Conservation (phyloP, 1,140 invertebrate genomes). For the Portunus trituberculatus region DNA sequence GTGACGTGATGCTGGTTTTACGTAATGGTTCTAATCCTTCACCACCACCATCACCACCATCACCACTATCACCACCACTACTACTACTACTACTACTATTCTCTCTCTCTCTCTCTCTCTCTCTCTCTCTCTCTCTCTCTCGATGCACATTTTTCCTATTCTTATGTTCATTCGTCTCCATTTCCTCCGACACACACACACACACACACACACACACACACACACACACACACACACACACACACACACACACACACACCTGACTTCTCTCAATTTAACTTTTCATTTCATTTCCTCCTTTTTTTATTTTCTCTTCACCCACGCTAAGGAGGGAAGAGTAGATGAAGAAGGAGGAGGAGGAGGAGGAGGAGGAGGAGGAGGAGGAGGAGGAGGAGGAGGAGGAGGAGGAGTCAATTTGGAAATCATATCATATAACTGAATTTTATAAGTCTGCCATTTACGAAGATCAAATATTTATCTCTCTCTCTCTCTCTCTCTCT, state of each 20-base stretch:
- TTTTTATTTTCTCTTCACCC: neutral
- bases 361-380: neutral
- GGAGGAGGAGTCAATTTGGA: too few species aligned
- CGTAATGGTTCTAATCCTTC: too few species aligned
- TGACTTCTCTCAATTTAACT: neutral
- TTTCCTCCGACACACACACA: neutral
- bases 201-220: neutral
- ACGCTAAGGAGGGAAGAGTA: neutral
- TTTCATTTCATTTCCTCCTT: neutral
- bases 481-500: neutral
- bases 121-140: neutral
- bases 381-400: too few species aligned
- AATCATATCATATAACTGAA: too few species aligned
- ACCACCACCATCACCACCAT: too few species aligned
- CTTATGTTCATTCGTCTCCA: too few species aligned
- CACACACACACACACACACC: neutral
- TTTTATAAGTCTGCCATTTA: too few species aligned
- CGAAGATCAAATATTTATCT: too few species aligned
- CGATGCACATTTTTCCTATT: neutral
- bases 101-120: neutral
- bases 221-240: neutral
- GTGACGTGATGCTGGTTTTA: too few species aligned
- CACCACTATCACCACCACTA: constrained; percentile 10
- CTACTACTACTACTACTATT: constrained; percentile 36
- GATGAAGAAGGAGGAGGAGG: neutral